A percentile compares a stretch with the other conserved stretches of the same genome.
These are phyloP conservation scores for Drosophila pseudoobscura DNA, from an alignment of 1,140 invertebrate genomes.

Conservation along the genomic window DNA sequence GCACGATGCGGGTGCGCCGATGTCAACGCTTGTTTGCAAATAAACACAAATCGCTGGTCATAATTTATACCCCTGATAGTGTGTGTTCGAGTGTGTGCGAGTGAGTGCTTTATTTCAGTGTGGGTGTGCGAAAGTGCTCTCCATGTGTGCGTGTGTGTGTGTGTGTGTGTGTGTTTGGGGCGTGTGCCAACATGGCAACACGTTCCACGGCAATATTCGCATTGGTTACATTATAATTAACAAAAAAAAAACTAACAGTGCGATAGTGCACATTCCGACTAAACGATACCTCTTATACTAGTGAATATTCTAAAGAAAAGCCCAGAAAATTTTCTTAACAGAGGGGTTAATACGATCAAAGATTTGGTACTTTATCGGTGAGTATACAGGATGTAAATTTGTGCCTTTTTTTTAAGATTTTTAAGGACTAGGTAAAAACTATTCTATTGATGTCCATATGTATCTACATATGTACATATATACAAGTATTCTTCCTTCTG, in stretches of 20 bases:
- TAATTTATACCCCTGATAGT: conserved; percentile 53
- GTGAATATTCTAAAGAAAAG: too few relatives aligned
- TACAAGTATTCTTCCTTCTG: background rate
- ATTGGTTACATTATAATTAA: conserved; percentile 48
- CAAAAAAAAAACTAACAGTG: conserved; percentile 11
- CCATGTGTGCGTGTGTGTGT: background rate
- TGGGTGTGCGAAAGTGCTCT: too few relatives aligned
- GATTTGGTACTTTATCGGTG: too few relatives aligned
- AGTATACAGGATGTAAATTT: too few relatives aligned
- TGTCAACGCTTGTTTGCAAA: conserved; percentile 68
- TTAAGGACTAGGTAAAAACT: background rate
- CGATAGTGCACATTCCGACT: too few relatives aligned
- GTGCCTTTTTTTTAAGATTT: too few relatives aligned
- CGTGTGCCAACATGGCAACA: conserved; percentile 58
- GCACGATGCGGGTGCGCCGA: conserved; percentile 23
- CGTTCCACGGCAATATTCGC: conserved; percentile 32
- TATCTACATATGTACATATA: conserved; percentile 5
- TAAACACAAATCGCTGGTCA: conserved; percentile 71
- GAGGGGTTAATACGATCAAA: conserved; percentile 5
- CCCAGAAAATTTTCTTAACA: too few relatives aligned
- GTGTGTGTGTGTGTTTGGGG: conserved; percentile 2
- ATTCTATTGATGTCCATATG: too few relatives aligned
- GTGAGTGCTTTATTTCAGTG: conserved; percentile 9
- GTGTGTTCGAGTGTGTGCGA: background rate
- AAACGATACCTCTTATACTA: too few relatives aligned